Conservation (phyloP, 1,140 invertebrate genomes). For the Drosophila sulfurigaster region DNA sequence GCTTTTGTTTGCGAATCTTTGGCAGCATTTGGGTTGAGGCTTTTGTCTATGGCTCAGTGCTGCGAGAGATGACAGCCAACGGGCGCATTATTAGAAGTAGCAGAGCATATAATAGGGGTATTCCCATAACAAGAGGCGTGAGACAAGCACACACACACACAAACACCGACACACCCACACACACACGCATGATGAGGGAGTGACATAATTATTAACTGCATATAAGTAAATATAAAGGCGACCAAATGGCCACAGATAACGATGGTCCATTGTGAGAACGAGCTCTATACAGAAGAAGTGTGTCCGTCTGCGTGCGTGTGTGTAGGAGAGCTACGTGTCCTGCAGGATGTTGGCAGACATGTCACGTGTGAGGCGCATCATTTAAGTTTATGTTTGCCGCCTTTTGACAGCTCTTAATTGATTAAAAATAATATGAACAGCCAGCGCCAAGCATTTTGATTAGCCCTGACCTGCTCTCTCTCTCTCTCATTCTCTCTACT, state of each 20-base stretch:
- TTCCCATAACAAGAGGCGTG: slow-evolving; percentile 78
- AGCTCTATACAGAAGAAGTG: background rate
- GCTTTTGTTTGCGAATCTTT: slow-evolving; percentile 80
- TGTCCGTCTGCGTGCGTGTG: slow-evolving; percentile 12
- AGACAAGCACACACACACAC: slow-evolving; percentile 49
- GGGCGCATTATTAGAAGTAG: slow-evolving; percentile 80
- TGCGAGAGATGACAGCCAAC: slow-evolving; percentile 64
- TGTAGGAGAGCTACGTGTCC: background rate
- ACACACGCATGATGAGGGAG: slow-evolving; percentile 41
- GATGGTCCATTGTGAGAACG: slow-evolving; percentile 62
- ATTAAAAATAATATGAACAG: slow-evolving; percentile 74
- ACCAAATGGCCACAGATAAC: slow-evolving; percentile 76
- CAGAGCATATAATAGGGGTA: slow-evolving; percentile 82
- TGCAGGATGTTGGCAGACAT: slow-evolving; percentile 55
- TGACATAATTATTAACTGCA: slow-evolving; percentile 83
- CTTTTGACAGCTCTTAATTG: slow-evolving; percentile 74
- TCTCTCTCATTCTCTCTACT: too few species aligned
- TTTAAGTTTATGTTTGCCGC: slow-evolving; percentile 66
- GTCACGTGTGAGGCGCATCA: slow-evolving; percentile 74
- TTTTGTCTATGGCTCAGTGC: slow-evolving; percentile 36
- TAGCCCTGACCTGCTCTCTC: background rate
- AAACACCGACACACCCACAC: slow-evolving; percentile 29
- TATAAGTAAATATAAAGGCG: slow-evolving; percentile 78
- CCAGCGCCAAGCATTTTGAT: slow-evolving; percentile 40
- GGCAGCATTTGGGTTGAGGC: slow-evolving; percentile 38